These are phyloP conservation scores for Erpetoichthys calabaricus DNA, from an alignment of 2,797 vertebrate genomes.

Conservation along the genomic window DNA sequence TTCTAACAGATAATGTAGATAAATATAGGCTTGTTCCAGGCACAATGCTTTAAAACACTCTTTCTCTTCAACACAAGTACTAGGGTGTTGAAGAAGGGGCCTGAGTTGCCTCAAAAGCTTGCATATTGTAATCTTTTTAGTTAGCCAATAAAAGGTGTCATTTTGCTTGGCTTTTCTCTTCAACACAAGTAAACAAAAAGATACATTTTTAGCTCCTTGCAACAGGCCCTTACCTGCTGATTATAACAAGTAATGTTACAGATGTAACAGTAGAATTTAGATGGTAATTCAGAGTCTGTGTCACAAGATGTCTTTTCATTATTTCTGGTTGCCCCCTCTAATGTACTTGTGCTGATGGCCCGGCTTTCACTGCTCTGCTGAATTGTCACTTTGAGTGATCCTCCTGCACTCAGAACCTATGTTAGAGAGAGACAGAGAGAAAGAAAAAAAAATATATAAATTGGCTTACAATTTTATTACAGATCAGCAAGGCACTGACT, in stretches of 20 bases:
- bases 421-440: constrained; percentile 7
- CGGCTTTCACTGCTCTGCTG: constrained; percentile 54
- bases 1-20: no score
- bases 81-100: no score
- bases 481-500: neutral
- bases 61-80: no score
- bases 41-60: neutral
- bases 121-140: no score
- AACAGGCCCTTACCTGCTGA: constrained; percentile 61
- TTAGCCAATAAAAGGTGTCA: no score
- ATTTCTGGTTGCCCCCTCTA: constrained; percentile 31
- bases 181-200: neutral
- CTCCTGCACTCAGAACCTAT: constrained; percentile 45
- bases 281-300: constrained; percentile 32
- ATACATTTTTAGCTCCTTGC: neutral
- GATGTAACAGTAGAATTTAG: constrained; percentile 88
- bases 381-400: constrained; percentile 54
- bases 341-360: constrained; percentile 39
- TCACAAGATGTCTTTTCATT: constrained; percentile 17
- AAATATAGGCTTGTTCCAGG: no score
- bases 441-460: no score
- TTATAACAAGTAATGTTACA: constrained; percentile 81
- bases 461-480: neutral
- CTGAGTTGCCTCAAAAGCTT: no score
- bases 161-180: no score